Evolutionary conservation across 2,113 vertebrate genomes (phyloP).

Genomic region (Heteronetta atricapilla): DNA sequence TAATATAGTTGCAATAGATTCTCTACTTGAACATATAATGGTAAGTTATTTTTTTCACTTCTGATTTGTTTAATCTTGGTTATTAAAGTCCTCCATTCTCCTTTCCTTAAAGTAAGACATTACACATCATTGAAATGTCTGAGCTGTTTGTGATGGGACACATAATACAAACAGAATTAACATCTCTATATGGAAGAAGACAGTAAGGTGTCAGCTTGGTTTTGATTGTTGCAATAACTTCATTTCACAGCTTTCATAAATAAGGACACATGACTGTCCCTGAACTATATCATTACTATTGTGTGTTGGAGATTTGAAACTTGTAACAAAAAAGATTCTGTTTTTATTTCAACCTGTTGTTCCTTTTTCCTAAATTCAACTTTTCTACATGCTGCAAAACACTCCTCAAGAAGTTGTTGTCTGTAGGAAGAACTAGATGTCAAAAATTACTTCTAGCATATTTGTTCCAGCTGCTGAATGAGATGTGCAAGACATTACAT

Average conservation of each 20-base stretch:
- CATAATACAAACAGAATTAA: not conserved
- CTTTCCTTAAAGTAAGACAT: not conserved
- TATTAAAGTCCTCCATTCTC: not conserved
- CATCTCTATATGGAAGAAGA: not conserved
- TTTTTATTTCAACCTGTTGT: not conserved
- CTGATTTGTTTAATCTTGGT: not conserved
- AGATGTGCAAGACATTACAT: not conserved
- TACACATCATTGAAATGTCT: not conserved
- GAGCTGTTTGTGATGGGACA: not conserved
- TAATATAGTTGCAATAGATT: constrained; percentile 99
- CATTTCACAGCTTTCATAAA: not conserved
- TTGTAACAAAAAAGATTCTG: not conserved
- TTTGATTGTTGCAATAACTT: not conserved
- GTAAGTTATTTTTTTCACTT: constrained; percentile 78
- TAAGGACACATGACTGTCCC: not conserved
- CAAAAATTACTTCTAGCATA: not conserved
- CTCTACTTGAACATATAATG: constrained; percentile 99
- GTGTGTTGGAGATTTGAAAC: not conserved
- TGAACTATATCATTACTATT: not conserved
- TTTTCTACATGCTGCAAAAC: not conserved
- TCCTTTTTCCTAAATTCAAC: not conserved
- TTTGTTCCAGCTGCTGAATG: not conserved
- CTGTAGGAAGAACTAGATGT: not conserved
- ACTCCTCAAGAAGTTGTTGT: not conserved
- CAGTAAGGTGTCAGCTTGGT: not conserved